Evolutionary conservation across 2,888 invertebrate species (phyloP).

Genomic region (Scelioninae gen. 2): DNA sequence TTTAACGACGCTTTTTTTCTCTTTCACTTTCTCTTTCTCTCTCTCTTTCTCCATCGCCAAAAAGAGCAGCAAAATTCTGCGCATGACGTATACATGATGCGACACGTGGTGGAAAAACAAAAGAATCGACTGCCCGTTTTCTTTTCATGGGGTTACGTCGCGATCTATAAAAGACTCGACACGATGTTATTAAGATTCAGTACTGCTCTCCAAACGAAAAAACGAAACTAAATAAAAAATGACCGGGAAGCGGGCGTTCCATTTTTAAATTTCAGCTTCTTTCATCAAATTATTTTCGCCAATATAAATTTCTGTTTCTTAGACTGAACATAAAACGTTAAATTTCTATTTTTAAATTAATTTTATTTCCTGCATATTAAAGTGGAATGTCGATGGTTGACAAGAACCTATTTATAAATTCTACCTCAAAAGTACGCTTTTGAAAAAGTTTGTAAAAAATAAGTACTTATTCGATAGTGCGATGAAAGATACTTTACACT

Average conservation of each 20-base stretch:
- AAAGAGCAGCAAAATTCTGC: slow-evolving; percentile 22
- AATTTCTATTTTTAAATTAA: too few species aligned
- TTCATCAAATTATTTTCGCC: not conserved
- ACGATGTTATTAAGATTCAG: slow-evolving; percentile 36
- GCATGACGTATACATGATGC: slow-evolving; percentile 29
- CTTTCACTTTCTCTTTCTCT: too few species aligned
- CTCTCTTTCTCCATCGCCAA: slow-evolving; percentile 7
- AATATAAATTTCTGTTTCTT: not conserved
- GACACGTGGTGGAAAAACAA: slow-evolving; percentile 51
- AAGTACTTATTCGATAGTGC: too few species aligned
- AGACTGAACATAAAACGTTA: too few species aligned
- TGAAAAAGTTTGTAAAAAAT: too few species aligned
- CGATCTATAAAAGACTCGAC: slow-evolving; percentile 39
- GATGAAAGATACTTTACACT: too few species aligned
- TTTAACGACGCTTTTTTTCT: slow-evolving; percentile 6
- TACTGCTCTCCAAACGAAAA: slow-evolving; percentile 15
- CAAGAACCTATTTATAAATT: too few species aligned
- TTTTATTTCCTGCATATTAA: too few species aligned
- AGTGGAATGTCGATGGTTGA: too few species aligned
- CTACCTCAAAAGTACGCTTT: too few species aligned
- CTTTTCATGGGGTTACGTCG: slow-evolving; percentile 17
- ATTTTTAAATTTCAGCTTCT: not conserved
- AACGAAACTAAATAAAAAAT: not conserved
- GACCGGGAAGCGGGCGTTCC: not conserved
- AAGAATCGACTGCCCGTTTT: slow-evolving; percentile 43